phyloP scores from a whole-genome alignment of 2,113 vertebrate species.

The Hydropotes inermis region DNA sequence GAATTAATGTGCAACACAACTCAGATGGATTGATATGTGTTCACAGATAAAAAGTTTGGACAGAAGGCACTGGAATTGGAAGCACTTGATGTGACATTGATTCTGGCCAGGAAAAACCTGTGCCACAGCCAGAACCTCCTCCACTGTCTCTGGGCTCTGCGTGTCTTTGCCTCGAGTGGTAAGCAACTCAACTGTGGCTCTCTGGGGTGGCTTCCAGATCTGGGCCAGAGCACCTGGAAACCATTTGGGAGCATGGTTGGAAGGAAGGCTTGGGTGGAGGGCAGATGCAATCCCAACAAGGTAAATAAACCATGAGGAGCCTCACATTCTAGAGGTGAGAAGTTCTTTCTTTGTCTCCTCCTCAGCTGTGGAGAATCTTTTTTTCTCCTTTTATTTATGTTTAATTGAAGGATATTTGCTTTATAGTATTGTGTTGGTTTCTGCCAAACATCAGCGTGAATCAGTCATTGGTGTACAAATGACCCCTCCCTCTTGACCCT shows the following conservation, averaged over 20 bases:
- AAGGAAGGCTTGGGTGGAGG: not conserved
- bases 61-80: constrained; percentile 89
- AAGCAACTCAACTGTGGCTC: not conserved
- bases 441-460: not conserved
- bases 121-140: constrained; percentile 80
- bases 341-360: not conserved
- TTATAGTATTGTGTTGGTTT: not conserved
- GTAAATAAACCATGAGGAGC: not conserved
- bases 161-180: constrained; percentile 89
- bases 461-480: not conserved
- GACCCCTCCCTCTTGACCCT: not conserved
- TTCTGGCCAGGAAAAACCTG: constrained; percentile 85
- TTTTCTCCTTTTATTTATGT: not conserved
- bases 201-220: not conserved
- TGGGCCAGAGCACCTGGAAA: not conserved
- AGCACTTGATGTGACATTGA: constrained; percentile 86
- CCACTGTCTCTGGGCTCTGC: constrained; percentile 90
- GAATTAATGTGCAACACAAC: not conserved
- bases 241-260: not conserved
- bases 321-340: not conserved
- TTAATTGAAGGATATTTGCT: not conserved
- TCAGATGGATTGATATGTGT: not conserved
- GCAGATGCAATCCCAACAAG: not conserved
- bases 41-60: constrained; percentile 88
- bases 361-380: not conserved